Evolutionary conservation across 2,113 vertebrate species (phyloP).

Genomic region (Bos taurus): DNA sequence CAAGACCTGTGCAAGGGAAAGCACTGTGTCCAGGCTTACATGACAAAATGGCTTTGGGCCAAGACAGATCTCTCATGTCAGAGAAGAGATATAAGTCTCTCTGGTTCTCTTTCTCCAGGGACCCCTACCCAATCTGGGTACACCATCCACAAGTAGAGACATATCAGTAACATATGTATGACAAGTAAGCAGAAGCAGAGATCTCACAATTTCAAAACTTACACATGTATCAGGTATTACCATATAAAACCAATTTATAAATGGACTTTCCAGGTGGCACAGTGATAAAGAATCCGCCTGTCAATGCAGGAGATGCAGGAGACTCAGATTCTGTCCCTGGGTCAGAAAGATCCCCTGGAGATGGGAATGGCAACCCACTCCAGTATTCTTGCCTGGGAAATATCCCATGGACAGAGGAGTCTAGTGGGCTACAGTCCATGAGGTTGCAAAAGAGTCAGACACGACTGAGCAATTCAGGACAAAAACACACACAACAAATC

Average conservation of each 20-base stretch:
- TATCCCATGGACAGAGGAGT: background rate
- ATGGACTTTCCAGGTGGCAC: background rate
- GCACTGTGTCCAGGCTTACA: background rate
- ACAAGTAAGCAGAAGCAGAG: background rate
- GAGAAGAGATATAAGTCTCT: background rate
- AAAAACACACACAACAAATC: background rate
- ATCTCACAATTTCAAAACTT: background rate
- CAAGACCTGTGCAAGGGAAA: background rate
- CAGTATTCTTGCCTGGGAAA: background rate
- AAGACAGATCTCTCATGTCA: background rate
- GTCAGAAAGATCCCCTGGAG: background rate
- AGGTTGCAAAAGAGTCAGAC: background rate
- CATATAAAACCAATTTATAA: background rate
- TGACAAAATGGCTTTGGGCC: background rate
- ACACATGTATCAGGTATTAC: background rate
- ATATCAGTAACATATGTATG: rapidly evolving
- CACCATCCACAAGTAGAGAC: background rate
- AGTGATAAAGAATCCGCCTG: background rate
- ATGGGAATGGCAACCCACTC: background rate
- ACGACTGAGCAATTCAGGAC: background rate
- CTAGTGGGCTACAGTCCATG: background rate
- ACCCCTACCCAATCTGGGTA: background rate
- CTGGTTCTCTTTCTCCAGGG: background rate
- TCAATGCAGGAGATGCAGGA: background rate
- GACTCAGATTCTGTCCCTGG: background rate